A percentile compares a stretch with the other conserved stretches of the same genome.
These are phyloP conservation scores for Vultur gryphus DNA, from an alignment of 2,797 vertebrate species.

Conservation along the genomic window DNA sequence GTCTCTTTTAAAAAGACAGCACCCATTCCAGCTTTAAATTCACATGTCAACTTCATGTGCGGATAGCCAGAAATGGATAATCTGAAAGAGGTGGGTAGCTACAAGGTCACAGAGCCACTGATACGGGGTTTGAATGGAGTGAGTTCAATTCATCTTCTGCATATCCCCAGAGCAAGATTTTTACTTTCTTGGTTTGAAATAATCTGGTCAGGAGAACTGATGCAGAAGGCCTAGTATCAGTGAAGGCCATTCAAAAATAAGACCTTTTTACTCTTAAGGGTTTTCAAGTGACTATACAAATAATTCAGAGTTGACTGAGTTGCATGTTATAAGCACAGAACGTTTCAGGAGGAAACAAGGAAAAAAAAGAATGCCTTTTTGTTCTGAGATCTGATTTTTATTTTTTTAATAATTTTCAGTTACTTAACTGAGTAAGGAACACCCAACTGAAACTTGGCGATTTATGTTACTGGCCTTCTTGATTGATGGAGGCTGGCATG, in stretches of 20 bases:
- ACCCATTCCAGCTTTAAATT: background rate
- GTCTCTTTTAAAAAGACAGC: background rate
- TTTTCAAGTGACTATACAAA: background rate
- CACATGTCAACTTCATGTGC: rapidly evolving
- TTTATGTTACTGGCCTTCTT: background rate
- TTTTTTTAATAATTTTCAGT: background rate
- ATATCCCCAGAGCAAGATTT: background rate
- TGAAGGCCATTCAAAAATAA: background rate
- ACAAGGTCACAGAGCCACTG: background rate
- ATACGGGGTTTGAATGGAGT: background rate
- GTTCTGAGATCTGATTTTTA: background rate
- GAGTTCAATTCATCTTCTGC: background rate
- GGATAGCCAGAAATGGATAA: background rate
- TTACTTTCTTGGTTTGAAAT: background rate
- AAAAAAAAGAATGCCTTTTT: background rate
- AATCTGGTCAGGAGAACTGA: background rate
- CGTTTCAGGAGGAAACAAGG: background rate
- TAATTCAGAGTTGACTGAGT: background rate
- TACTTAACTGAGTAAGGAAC: background rate
- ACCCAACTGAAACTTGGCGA: background rate
- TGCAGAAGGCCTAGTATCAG: background rate
- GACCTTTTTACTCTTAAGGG: background rate
- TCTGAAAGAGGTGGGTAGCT: background rate
- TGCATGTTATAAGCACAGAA: background rate
- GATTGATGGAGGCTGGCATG: background rate